Evolutionary conservation across 2,113 vertebrate species (phyloP).

Genomic region (Aspidoscelis tigris): DNA sequence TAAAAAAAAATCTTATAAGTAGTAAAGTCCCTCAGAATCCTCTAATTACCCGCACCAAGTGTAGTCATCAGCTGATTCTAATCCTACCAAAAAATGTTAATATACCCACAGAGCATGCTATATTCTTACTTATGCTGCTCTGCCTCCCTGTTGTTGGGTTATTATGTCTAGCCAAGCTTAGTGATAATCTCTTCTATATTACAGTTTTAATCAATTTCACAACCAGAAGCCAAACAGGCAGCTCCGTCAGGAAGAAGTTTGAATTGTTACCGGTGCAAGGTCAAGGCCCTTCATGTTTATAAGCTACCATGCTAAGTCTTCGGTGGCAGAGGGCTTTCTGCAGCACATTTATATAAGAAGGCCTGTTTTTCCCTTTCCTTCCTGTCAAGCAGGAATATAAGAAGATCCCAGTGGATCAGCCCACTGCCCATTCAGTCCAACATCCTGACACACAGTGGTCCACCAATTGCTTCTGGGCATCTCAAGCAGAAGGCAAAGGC

Average conservation of each 20-base stretch:
- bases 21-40: background rate
- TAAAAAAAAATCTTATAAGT: background rate
- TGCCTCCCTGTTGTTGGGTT: background rate
- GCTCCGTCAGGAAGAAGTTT: rapidly evolving
- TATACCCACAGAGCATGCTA: background rate
- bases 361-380: background rate
- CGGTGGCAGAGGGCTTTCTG: background rate
- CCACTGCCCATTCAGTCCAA: too few species aligned
- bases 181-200: constrained; percentile 40
- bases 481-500: too few species aligned
- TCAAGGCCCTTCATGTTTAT: background rate
- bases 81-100: constrained; percentile 24
- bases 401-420: too few species aligned
- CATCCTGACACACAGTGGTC: too few species aligned
- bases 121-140: background rate
- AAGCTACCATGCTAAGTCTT: background rate
- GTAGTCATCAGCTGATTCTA: constrained; percentile 12
- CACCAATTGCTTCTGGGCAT: too few species aligned
- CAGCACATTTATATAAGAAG: background rate
- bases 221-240: constrained; percentile 5
- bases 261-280: constrained; percentile 14
- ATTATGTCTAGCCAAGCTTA: background rate
- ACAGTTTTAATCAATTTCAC: constrained; percentile 37
- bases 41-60: background rate
- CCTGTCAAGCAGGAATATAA: background rate